Evolutionary conservation across 1,140 invertebrate species (phyloP).

Genomic region (Tetramorium alpestre): DNA sequence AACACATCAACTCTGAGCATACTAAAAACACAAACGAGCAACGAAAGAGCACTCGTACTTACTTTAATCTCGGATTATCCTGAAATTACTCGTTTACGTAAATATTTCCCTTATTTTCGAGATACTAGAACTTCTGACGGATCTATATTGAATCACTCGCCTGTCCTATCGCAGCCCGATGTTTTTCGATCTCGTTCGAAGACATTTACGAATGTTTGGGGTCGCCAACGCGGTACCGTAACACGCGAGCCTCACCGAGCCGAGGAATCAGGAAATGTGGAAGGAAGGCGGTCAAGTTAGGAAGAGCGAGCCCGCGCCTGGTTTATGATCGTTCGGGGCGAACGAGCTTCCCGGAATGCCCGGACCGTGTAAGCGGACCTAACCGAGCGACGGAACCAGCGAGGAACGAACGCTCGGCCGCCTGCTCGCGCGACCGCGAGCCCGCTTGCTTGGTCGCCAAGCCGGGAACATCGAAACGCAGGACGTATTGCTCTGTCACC

Average conservation of each 20-base stretch:
- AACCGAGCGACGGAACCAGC: conserved; percentile 74
- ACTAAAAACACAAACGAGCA: not conserved
- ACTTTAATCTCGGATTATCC: not conserved
- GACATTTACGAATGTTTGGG: not conserved
- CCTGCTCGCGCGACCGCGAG: conserved; percentile 27
- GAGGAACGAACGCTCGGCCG: conserved; percentile 68
- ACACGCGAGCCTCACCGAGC: not conserved
- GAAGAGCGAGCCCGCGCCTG: conserved; percentile 55
- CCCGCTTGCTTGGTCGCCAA: conserved; percentile 55
- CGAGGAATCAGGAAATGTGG: conserved; percentile 56
- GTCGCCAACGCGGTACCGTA: conserved; percentile 2
- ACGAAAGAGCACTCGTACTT: not conserved
- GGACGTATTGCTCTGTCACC: conserved; percentile 85
- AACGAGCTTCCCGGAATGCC: conserved; percentile 80
- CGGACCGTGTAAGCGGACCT: conserved; percentile 74
- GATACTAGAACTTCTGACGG: not conserved
- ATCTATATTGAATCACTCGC: not conserved
- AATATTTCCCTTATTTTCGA: not conserved
- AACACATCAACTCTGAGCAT: not conserved
- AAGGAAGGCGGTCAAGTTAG: conserved; percentile 57
- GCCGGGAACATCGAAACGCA: conserved; percentile 80
- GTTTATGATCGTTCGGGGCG: conserved; percentile 69
- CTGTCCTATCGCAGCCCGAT: not conserved
- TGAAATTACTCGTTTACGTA: not conserved
- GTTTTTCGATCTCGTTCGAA: not conserved